A percentile compares a stretch with the other conserved stretches of the same genome.
phyloP scores from a whole-genome alignment of 1,140 invertebrate species.

The Amyelois transitella region DNA sequence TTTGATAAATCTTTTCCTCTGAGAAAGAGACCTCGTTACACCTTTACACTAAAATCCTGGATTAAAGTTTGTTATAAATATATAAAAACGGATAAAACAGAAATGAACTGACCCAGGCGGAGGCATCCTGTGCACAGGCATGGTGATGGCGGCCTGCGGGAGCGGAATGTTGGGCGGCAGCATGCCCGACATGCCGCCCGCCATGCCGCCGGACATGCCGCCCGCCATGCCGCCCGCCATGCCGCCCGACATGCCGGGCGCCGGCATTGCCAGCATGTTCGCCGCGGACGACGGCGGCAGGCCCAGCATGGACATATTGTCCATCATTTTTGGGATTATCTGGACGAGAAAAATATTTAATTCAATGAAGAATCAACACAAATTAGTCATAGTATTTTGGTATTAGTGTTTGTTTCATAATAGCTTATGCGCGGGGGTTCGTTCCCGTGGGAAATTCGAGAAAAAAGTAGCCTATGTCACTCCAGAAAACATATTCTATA shows the following conservation, averaged over 20 bases:
- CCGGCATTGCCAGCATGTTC: conserved; percentile 5
- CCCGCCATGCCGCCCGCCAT: conserved; percentile 80
- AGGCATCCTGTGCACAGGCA: conserved; percentile 66
- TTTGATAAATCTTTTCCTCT: no score
- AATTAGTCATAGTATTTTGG: no score
- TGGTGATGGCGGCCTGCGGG: conserved; percentile 61
- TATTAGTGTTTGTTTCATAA: no score
- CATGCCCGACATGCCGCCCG: not conserved
- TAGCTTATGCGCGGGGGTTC: no score
- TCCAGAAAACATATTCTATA: no score
- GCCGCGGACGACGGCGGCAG: conserved; percentile 77
- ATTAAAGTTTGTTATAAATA: no score
- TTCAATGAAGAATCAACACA: no score
- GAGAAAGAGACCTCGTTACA: no score
- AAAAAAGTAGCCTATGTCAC: no score
- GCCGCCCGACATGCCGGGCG: not conserved
- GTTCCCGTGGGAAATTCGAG: no score
- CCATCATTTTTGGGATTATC: conserved; percentile 51
- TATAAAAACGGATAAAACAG: no score
- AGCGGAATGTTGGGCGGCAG: not conserved
- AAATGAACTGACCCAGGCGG: conserved; percentile 34
- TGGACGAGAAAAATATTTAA: conserved; percentile 12
- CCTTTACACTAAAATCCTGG: no score
- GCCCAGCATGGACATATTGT: conserved; percentile 60
- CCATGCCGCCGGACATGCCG: conserved; percentile 9